Conservation (phyloP, 2,113 vertebrate genomes). For the Plestiodon gilberti region DNA sequence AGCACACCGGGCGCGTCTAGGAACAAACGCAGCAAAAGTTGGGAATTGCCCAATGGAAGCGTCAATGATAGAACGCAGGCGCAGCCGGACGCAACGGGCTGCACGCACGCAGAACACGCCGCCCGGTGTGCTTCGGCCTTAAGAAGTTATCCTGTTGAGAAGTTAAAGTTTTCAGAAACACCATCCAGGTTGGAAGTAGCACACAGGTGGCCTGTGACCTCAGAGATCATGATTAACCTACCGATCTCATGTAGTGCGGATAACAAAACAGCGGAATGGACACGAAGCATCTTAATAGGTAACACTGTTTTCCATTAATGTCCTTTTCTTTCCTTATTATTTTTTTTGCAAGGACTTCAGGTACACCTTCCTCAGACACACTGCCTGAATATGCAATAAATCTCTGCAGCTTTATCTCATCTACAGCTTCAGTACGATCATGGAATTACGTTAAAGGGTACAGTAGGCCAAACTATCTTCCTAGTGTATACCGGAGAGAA, state of each 20-base stretch:
- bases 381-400: constrained; percentile 48
- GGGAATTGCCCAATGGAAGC: no score
- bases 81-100: no score
- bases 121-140: no score
- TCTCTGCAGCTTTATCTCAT: constrained; percentile 62
- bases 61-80: no score
- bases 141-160: background rate
- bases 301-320: constrained; percentile 8
- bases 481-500: constrained; percentile 60
- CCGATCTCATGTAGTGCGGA: background rate
- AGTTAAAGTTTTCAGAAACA: background rate
- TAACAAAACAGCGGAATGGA: background rate
- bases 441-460: constrained; percentile 66
- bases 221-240: background rate
- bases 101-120: no score
- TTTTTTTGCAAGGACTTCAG: constrained; percentile 4
- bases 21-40: no score
- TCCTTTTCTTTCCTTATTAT: background rate
- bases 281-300: constrained; percentile 9
- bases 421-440: constrained; percentile 51
- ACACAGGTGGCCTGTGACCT: background rate
- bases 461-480: constrained; percentile 67
- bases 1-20: no score
- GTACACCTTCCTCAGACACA: constrained; percentile 46
- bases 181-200: background rate